Base-by-base conservation (phyloP, 2,888 invertebrate genomes). In the Drosophila maculinotata region DNA sequence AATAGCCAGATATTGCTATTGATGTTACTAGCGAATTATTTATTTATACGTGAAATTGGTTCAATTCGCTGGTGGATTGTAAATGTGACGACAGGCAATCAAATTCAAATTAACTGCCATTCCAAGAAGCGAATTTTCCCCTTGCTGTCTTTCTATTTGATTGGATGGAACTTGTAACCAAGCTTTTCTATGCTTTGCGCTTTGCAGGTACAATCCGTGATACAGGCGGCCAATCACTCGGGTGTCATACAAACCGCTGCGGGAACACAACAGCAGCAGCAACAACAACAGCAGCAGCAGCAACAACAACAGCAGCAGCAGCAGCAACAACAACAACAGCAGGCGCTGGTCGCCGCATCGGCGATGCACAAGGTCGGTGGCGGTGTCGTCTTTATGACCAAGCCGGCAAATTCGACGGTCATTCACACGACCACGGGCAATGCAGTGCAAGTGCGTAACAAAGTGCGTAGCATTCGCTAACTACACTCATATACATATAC, bases 191-290 rank as follows among this genome's bases (percentile, higher is more conserved):
- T 30, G 8, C 20, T 0, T 38, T 3, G 6, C n/a, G 8, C 28
- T 10, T 33, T 26, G 0, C 93, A 97, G 95, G 97, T 97, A 75
- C 98, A 98, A 92, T 97, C 98, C 86, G 98, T 98, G 73, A 98
- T 98, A 92, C 98, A 98, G 93, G 96, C 97, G 73, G 96, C 97
- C 67, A 97, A 97, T 92, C 97, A 97, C 91, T 97, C 97, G 91
- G 98, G 97, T 77, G 98, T 98, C 52, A 98, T 98, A 92, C 98
- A 98, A 93, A 97, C 97, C 70, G 97, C 97, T 74, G 96, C 97
- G 76, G 87, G 87, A 41, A 95, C 96, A 53, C 96, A 96, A 38
- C 79, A 80, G 3, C 81, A 75, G 25, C 71, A 73, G 9, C 71
- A 70, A 1, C 70, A 73, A 0, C 69, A 69, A 0, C 74, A 65